Base-by-base conservation (phyloP, 2,888 invertebrate species). In the Erebia epiphron region DNA sequence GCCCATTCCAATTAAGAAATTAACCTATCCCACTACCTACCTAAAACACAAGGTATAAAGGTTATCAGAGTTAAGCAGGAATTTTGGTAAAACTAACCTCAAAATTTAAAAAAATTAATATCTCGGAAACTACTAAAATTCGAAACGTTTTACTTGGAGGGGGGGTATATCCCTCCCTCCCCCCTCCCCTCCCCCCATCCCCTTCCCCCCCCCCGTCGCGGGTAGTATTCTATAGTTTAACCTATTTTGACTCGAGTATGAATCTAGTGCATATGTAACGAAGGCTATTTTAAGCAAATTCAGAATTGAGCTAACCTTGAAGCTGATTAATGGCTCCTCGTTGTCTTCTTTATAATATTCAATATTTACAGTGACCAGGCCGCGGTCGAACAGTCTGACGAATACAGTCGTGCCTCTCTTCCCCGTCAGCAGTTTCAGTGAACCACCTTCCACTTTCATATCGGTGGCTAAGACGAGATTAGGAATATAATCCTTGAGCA, bases 321-420 rank as follows among this genome's bases (percentile, higher is more conserved):
- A 96, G 77, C 94, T 95, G 79, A 97, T 92, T 73, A 96, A 84
- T 54, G 96, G 95, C 76, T 96, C 95, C 81, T 96, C 96, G 75
- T 95, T 95, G 70, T 97, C 96, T 73, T 94, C 95, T 84, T 96
- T 95, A 85, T 95, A 97, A 91, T 97, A 97, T 84, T 98, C 98
- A 81, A 97, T 95, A 86, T 97, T 97, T 78, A 97, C 92, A 52
- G 97, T 97, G 70, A 97, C 94, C 77, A 97, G 91, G 69, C 97
- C 97, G 79, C 96, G 95, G 62, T 94, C 94, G 81, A 96, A 97
- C 77, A 96, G 94, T 83, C 97, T 94, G 60, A 96, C 93, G 46
- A 96, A 96, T 43, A 97, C 95, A 9, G 96, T 94, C 63, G 95
- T 95, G 46, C 95, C 95, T 82, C 94, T 94, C 73, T 96, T 96